These are phyloP conservation scores for Sebastes baramenuke DNA, from an alignment of 2,797 vertebrate genomes.

Conservation along the genomic window DNA sequence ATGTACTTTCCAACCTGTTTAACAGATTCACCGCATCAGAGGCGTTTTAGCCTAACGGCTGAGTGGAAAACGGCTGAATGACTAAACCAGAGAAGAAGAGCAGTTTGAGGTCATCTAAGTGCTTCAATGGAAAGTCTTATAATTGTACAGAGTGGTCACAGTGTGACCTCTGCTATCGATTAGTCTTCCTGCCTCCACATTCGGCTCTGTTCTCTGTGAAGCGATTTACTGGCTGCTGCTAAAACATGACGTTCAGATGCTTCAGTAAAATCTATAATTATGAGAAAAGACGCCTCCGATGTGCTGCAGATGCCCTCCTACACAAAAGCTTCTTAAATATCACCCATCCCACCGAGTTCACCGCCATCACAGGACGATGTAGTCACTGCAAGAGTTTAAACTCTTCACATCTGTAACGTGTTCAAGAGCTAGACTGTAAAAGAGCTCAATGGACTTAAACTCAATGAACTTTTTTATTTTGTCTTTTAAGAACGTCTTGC, in stretches of 20 bases:
- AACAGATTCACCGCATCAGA: not conserved
- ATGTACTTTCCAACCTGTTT: constrained; percentile 15
- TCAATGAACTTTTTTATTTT: not conserved
- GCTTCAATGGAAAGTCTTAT: not conserved
- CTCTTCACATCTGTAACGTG: not conserved
- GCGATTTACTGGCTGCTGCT: not conserved
- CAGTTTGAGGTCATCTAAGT: not conserved
- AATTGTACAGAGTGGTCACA: not conserved
- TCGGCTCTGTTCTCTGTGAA: not conserved
- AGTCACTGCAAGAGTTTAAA: not conserved
- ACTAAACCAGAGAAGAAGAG: not conserved
- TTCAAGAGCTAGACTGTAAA: not conserved
- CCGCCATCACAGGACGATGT: not conserved
- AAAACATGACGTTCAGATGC: not conserved
- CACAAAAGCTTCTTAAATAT: constrained; percentile 2
- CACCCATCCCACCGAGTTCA: constrained; percentile 11
- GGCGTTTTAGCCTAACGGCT: not conserved
- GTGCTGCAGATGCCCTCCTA: constrained; percentile 18
- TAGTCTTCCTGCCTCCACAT: not conserved
- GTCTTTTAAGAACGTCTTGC: not conserved
- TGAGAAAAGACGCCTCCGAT: not conserved
- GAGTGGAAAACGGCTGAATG: not conserved
- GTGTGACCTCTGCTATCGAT: not conserved
- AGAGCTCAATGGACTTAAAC: not conserved
- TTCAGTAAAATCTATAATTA: constrained; percentile 16